These are phyloP conservation scores for Protobothrops mucrosquamatus DNA, from an alignment of 2,113 vertebrate species.

Conservation along the genomic window DNA sequence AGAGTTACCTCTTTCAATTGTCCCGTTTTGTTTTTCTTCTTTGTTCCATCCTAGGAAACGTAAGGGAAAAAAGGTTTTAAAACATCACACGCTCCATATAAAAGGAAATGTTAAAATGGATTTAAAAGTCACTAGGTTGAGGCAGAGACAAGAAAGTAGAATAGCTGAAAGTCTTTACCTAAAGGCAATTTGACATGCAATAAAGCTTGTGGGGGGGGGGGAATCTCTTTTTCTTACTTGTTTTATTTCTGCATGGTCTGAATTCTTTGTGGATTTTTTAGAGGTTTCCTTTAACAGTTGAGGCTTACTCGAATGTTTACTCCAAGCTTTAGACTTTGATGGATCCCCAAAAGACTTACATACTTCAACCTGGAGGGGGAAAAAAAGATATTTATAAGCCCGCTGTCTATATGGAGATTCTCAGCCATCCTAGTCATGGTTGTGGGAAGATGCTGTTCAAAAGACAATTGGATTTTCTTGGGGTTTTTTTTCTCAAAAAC, in stretches of 20 bases:
- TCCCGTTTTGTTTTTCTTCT: slow-evolving; percentile 54
- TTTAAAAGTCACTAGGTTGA: background rate
- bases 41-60: slow-evolving; percentile 70
- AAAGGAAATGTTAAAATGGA: background rate
- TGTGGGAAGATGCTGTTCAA: background rate
- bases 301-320: no score
- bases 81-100: accelerated
- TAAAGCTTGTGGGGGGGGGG: accelerated
- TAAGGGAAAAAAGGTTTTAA: background rate
- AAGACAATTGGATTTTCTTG: background rate
- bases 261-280: no score
- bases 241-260: no score
- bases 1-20: slow-evolving; percentile 77
- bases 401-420: background rate
- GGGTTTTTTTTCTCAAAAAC: background rate
- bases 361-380: slow-evolving; percentile 81
- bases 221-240: no score
- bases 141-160: background rate
- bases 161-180: background rate
- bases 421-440: background rate
- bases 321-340: no score
- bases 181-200: background rate
- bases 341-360: slow-evolving; percentile 94
- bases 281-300: no score
- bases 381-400: background rate